phyloP scores from a whole-genome alignment of 2,888 invertebrate genomes.

The Clusia tigrina region DNA sequence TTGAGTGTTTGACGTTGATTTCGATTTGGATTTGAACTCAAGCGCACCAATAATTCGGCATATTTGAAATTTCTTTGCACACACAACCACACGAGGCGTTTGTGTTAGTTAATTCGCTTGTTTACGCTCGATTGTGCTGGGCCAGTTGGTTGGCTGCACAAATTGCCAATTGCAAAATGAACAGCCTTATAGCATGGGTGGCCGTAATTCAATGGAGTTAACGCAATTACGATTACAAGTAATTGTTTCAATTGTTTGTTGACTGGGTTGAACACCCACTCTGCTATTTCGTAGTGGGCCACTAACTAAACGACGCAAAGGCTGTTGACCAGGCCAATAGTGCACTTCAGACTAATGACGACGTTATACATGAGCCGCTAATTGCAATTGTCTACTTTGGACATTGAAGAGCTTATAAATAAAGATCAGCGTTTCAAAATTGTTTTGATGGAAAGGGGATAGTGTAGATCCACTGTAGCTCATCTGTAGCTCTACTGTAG shows the following conservation, averaged over 20 bases:
- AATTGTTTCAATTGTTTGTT: background rate
- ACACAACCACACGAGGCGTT: background rate
- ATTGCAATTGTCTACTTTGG: no score
- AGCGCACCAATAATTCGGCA: background rate
- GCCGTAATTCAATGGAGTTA: background rate
- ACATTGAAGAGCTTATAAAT: no score
- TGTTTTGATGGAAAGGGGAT: no score
- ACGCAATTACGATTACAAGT: constrained; percentile 7
- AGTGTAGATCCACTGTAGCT: no score
- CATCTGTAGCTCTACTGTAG: no score
- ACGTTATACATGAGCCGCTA: no score
- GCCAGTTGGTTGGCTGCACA: background rate
- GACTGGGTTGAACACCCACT: constrained; percentile 15
- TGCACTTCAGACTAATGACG: background rate
- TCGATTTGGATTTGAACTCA: constrained; percentile 2
- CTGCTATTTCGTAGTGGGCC: background rate
- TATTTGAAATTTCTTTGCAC: constrained; percentile 9
- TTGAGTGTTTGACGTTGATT: no score
- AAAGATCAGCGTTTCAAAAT: no score
- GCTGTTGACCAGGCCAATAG: background rate
- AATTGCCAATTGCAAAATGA: background rate
- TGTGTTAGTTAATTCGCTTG: background rate
- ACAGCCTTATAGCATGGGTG: background rate
- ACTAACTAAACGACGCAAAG: background rate
- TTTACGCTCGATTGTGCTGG: background rate